A percentile compares a stretch with the other conserved stretches of the same genome.
These are phyloP conservation scores for Lasioglossum lativentre DNA, from an alignment of 2,888 invertebrate genomes.

Conservation along the genomic window DNA sequence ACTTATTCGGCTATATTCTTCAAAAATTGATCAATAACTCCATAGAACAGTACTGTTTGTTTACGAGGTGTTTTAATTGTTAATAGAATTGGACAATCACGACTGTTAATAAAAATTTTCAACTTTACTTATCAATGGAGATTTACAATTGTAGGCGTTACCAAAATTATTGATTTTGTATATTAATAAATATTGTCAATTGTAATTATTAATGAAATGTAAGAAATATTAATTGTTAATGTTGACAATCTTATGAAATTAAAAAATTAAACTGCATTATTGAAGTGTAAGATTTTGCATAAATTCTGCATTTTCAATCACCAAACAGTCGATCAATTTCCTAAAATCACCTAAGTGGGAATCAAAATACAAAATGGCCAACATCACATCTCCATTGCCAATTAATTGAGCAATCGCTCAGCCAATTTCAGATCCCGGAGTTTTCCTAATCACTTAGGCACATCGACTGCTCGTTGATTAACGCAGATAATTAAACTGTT, in stretches of 20 bases:
- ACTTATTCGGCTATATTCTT: too few species aligned
- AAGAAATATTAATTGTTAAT: background rate
- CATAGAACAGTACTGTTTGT: too few species aligned
- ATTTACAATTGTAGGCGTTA: too few species aligned
- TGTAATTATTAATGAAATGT: background rate
- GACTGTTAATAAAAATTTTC: too few species aligned
- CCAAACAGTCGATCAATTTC: background rate
- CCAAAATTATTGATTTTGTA: background rate
- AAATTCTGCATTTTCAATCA: background rate
- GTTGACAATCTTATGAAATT: too few species aligned
- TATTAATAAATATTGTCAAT: background rate
- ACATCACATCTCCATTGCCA: background rate
- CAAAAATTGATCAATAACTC: too few species aligned
- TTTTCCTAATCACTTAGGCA: slow-evolving; percentile 11
- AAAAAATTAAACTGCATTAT: too few species aligned
- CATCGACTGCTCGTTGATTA: background rate
- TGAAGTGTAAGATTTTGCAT: too few species aligned
- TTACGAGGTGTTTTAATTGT: too few species aligned
- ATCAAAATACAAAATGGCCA: background rate
- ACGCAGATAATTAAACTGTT: slow-evolving; percentile 8
- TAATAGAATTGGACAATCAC: too few species aligned
- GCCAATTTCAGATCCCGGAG: background rate
- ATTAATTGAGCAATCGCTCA: background rate
- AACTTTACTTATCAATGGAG: too few species aligned
- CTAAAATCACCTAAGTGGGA: too few species aligned